phyloP scores from a whole-genome alignment of 2,888 invertebrate species.

The Leucoma salicis region DNA sequence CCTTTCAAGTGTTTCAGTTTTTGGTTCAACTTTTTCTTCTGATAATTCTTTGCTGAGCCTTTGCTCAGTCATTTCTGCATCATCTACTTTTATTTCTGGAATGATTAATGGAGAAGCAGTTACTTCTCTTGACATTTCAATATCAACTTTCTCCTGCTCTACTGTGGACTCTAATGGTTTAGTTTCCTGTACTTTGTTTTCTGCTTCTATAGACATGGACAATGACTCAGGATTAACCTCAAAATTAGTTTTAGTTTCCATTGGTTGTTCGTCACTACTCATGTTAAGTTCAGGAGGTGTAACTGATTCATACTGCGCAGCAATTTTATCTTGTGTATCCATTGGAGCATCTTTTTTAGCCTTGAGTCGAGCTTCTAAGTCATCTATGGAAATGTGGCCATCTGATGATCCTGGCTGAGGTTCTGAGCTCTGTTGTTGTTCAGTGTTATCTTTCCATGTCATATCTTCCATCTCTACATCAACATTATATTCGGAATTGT shows the following conservation, averaged over 20 bases:
- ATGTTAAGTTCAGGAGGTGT: constrained; percentile 59
- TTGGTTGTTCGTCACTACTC: constrained; percentile 40
- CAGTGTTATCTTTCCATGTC: constrained; percentile 71
- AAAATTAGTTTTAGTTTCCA: constrained; percentile 36
- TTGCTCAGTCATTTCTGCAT: constrained; percentile 71
- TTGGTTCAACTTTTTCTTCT: constrained; percentile 33
- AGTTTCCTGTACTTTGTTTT: constrained; percentile 36
- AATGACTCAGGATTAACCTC: constrained; percentile 25
- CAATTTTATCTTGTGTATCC: constrained; percentile 53
- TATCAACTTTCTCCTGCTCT: constrained; percentile 46
- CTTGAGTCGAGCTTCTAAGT: constrained; percentile 67
- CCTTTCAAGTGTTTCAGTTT: constrained; percentile 29
- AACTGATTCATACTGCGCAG: constrained; percentile 56
- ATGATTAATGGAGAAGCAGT: constrained; percentile 46
- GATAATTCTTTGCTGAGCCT: constrained; percentile 54
- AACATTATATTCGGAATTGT: constrained; percentile 77
- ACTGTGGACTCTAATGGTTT: constrained; percentile 13
- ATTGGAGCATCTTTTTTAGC: constrained; percentile 69
- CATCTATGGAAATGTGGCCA: constrained; percentile 64
- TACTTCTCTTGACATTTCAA: constrained; percentile 52
- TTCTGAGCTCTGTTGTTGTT: constrained; percentile 51
- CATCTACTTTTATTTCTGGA: constrained; percentile 71
- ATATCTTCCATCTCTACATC: constrained; percentile 81
- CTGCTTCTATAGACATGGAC: constrained; percentile 33
- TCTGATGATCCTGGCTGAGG: constrained; percentile 72